phyloP scores from a whole-genome alignment of 2,113 vertebrate genomes.

The Gavia stellata region DNA sequence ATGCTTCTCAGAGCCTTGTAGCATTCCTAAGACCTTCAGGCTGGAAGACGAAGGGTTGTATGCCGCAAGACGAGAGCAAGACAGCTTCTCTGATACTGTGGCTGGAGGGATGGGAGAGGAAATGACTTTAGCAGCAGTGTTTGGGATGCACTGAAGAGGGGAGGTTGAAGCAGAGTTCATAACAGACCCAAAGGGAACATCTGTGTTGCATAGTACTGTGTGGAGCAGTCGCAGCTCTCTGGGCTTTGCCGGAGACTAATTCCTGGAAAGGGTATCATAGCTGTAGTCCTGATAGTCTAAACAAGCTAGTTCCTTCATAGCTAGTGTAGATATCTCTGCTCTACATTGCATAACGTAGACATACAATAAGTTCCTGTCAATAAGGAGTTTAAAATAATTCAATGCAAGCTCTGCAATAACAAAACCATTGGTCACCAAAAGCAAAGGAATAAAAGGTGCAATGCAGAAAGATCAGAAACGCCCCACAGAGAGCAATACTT shows the following conservation, averaged over 20 bases:
- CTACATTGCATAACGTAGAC: background rate
- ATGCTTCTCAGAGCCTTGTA: background rate
- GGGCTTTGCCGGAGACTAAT: background rate
- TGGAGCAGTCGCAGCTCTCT: background rate
- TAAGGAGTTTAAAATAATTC: background rate
- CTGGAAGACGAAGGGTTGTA: rapidly evolving
- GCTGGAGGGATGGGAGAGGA: background rate
- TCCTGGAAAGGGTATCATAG: background rate
- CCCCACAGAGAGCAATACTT: background rate
- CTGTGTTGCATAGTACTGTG: rapidly evolving
- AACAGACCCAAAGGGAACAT: background rate
- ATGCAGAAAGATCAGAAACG: background rate
- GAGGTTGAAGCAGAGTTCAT: background rate
- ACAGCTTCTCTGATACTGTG: background rate
- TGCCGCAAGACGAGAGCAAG: background rate
- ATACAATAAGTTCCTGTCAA: background rate
- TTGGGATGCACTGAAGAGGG: background rate
- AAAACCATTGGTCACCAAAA: background rate
- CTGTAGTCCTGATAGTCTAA: background rate
- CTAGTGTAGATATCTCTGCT: background rate
- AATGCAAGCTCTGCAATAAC: background rate
- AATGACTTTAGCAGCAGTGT: background rate
- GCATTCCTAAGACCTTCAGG: background rate
- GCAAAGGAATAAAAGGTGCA: background rate
- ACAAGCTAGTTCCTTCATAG: background rate